Evolutionary conservation across 2,797 vertebrate genomes (phyloP), one percentile per base, ranked within the genome.

Genomic region (Tokudaia tokunoshimensis): DNA sequence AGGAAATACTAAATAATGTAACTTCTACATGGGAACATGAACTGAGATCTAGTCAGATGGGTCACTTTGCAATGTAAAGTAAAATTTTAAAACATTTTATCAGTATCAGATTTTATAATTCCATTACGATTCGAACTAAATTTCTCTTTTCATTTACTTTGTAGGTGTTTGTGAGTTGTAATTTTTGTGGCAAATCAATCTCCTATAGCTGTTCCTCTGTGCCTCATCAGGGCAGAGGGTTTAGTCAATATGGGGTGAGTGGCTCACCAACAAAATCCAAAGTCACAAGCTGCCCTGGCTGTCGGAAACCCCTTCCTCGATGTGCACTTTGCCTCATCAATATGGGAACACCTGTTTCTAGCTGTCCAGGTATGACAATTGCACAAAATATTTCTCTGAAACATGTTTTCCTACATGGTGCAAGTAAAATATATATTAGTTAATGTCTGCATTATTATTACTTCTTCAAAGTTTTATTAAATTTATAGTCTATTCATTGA

Each of bases 151-250:
- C 44, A 17, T 92, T 90, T 95, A n/a, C 96, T 91, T 85, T 96
- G 52, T 98, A 99, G 99, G 99, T 99, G 97, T 99, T 99, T 97
- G 99, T 99, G 98, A 99, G 99, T 98, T 99, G 99, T 98, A 99
- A 99, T 99, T 99, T 99, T 98, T 99, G 99, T 80, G 99, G 99
- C 81, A 99, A 99, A 98, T 99, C 99, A 74, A 99, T 99, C 98
- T 99, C 99, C 57, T 99, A 99, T 98, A 99, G 99, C 98, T 99
- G 99, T 96, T 99, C 99, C 10, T 98, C 99, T 57, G 99, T 99
- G 89, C 99, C 99, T 83, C 99, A 99, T 96, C 99, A 99, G 98
- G 99, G 99, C 85, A 99, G 99, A 31, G 99, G 99, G 50, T 99
- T 99, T 97, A 99, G 99, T 98, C 99, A 99, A 72, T 99, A 99